Conservation (phyloP, 2,888 invertebrate genomes). For the Ectemnius lituratus region DNA sequence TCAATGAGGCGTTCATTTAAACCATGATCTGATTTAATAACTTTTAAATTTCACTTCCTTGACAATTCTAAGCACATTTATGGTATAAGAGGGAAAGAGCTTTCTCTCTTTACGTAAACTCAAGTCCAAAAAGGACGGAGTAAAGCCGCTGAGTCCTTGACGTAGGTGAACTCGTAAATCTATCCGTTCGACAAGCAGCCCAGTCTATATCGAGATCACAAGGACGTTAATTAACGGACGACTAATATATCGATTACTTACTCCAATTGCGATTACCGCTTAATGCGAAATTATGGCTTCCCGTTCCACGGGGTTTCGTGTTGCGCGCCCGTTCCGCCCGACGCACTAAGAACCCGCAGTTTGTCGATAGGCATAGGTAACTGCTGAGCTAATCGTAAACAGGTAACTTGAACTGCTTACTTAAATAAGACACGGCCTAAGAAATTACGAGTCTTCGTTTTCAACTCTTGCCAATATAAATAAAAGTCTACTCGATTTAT, state of each 20-base stretch:
- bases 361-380: conserved; percentile 52
- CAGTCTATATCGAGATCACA: conserved; percentile 63
- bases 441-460: too few relatives aligned
- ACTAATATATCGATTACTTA: conserved; percentile 71
- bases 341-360: conserved; percentile 50
- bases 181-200: conserved; percentile 58
- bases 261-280: conserved; percentile 64
- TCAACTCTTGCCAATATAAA: too few relatives aligned
- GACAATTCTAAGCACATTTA: too few relatives aligned
- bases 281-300: conserved; percentile 67
- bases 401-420: conserved; percentile 30
- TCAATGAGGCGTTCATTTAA: too few relatives aligned
- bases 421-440: conserved; percentile 1
- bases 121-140: conserved; percentile 56
- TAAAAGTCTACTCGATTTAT: too few relatives aligned
- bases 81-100: conserved; percentile 25
- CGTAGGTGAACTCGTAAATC: conserved; percentile 60
- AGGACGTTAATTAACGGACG: conserved; percentile 68
- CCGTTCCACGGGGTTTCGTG: conserved; percentile 52
- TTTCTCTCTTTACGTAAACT: conserved; percentile 44
- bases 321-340: conserved; percentile 48
- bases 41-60: too few relatives aligned
- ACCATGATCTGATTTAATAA: too few relatives aligned
- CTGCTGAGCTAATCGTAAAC: conserved; percentile 46
- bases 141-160: conserved; percentile 9